Evolutionary conservation across 1,140 invertebrate species (phyloP), one percentile per base, ranked within the genome.

Genomic region (Steinernema feltiae): DNA sequence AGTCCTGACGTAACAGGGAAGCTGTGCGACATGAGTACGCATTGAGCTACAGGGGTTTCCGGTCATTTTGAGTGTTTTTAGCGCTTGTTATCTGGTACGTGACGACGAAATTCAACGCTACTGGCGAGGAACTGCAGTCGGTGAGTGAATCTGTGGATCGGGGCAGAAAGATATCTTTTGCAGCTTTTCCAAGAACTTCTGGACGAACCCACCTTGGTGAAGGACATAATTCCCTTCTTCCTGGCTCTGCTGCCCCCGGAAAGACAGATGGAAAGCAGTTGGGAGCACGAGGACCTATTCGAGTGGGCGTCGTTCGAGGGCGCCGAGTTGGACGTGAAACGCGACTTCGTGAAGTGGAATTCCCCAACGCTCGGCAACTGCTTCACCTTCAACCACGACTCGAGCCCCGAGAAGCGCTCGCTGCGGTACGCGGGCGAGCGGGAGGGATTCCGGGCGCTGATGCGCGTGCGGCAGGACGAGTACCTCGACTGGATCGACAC

Each of bases 201-300:
- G 17, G 69, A 72, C 48, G 78, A 53, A 17, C 77, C 78, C 0
- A 53, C 76, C 0, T 31, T 75, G 53, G 78, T 79, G 29, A 79
- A 75, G 24, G 78, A 79, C 41, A 75, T 79, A 41, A 72, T 79
- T 0, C 78, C 78, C 1, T 79, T 79, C 70, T 75, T 77, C 74
- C 81, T 32, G 79, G 83, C 82, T 76, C 80, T 74, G 72, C 83
- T 30, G 88, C 89, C 29, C 90, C 90, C 0, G 94, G 94, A 0
- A 95, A 94, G 0, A 90, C 92, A 76, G 84, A 85, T 78, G 87
- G 87, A 80, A 92, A 95, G 0, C 94, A 97, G 84, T 88, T 96
- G 31, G 91, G 70, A 70, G 35, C 41, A 32, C n/a, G 70, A 69
- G 0, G 78, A 79, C 32, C 21, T 79, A 21, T 78, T 79, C 46